Percentiles rank a stretch among this genome's conserved stretches.
These are phyloP conservation scores for Orthonevra nobilis DNA, from an alignment of 2,888 invertebrate genomes.

Conservation along the genomic window DNA sequence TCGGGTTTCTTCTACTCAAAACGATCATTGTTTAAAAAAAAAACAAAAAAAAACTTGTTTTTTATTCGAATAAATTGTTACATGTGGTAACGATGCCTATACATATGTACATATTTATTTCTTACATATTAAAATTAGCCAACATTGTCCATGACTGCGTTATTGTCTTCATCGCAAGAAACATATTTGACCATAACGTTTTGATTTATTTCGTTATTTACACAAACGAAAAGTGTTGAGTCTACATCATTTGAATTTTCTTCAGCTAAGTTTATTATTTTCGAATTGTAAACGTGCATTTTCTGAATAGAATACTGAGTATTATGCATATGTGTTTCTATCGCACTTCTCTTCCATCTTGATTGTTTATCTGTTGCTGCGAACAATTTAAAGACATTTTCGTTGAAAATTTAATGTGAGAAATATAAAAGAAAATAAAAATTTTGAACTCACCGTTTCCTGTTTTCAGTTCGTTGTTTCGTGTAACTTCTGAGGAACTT, in stretches of 20 bases:
- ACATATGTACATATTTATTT: no score
- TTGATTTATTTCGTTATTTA: constrained; percentile 73
- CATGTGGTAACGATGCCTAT: no score
- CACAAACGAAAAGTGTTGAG: constrained; percentile 74
- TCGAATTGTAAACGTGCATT: constrained; percentile 7
- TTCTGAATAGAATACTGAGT: constrained; percentile 70
- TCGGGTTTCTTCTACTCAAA: no score
- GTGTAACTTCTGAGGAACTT: constrained; percentile 73
- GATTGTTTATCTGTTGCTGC: constrained; percentile 73
- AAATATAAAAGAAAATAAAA: not conserved
- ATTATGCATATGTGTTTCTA: constrained; percentile 78
- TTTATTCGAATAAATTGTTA: no score
- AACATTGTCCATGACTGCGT: not conserved
- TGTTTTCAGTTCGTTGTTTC: constrained; percentile 73
- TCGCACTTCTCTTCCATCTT: constrained; percentile 78
- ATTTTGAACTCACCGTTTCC: constrained; percentile 11
- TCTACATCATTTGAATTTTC: constrained; percentile 68
- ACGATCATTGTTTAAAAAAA: no score
- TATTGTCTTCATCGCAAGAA: constrained; percentile 77
- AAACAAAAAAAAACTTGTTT: no score
- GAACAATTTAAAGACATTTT: constrained; percentile 12
- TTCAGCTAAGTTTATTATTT: constrained; percentile 61
- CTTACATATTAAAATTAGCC: no score
- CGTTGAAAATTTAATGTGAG: not conserved
- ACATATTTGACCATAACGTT: constrained; percentile 76